Conservation (phyloP, 2,797 vertebrate species). For the Bothrops alternatus region DNA sequence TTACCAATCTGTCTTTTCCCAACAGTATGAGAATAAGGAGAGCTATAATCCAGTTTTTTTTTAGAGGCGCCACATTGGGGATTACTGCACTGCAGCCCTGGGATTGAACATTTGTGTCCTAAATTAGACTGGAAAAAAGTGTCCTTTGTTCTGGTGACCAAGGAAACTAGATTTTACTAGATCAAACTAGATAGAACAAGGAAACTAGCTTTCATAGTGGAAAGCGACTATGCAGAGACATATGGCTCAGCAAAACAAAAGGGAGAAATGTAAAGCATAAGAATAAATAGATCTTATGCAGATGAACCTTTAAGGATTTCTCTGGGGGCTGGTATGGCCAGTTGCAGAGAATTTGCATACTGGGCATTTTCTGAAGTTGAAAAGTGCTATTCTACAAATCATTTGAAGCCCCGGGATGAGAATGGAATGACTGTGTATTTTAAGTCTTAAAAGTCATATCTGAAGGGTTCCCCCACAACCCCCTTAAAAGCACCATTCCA, state of each 20-base stretch:
- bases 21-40: neutral
- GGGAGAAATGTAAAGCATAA: neutral
- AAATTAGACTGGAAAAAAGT: neutral
- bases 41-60: neutral
- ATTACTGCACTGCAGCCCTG: neutral
- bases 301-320: neutral
- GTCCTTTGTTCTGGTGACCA: neutral
- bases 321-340: neutral
- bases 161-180: neutral
- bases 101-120: neutral
- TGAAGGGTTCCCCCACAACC: neutral
- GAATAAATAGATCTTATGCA: neutral
- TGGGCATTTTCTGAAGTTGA: neutral
- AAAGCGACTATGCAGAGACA: neutral
- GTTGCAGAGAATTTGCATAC: neutral
- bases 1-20: neutral
- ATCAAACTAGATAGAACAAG: neutral
- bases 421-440: neutral
- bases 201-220: neutral
- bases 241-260: neutral
- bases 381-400: neutral
- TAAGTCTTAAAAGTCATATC: neutral
- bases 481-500: neutral
- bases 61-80: neutral
- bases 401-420: neutral